A percentile compares a stretch with the other conserved stretches of the same genome.
phyloP scores from a whole-genome alignment of 2,797 vertebrate genomes.

The Hylomyscus alleni region DNA sequence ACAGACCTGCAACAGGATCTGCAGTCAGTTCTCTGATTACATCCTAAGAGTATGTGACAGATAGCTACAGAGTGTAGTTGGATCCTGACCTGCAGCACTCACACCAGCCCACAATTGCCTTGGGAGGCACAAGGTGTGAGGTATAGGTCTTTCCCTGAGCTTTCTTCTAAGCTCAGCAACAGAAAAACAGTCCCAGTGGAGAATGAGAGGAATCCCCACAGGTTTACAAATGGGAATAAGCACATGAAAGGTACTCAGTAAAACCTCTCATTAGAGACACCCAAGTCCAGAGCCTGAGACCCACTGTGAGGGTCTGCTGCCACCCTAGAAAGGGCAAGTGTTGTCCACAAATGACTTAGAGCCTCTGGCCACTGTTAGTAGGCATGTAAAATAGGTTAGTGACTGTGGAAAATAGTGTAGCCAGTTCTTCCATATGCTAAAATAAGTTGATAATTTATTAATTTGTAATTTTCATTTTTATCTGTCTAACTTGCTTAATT shows the following conservation, averaged over 20 bases:
- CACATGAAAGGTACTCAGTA: background rate
- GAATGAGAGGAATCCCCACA: background rate
- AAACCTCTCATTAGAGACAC: background rate
- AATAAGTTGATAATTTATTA: background rate
- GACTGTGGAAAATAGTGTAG: background rate
- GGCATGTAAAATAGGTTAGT: background rate
- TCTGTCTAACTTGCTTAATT: constrained; percentile 5
- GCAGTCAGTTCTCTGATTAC: background rate
- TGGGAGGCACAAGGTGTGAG: background rate
- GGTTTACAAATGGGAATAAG: background rate
- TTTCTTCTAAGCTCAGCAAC: background rate
- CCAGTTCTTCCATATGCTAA: background rate
- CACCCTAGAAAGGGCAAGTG: background rate
- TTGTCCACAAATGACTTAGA: background rate
- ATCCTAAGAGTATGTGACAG: background rate
- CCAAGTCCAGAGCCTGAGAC: background rate
- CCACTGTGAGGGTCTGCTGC: background rate
- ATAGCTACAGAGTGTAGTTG: background rate
- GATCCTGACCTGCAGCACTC: background rate
- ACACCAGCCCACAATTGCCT: background rate
- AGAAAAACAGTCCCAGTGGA: background rate
- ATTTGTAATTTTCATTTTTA: background rate
- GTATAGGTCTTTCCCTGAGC: background rate
- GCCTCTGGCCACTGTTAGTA: background rate
- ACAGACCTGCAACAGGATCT: background rate